Conservation (phyloP, 2,888 invertebrate genomes). For the Andrena camellia region DNA sequence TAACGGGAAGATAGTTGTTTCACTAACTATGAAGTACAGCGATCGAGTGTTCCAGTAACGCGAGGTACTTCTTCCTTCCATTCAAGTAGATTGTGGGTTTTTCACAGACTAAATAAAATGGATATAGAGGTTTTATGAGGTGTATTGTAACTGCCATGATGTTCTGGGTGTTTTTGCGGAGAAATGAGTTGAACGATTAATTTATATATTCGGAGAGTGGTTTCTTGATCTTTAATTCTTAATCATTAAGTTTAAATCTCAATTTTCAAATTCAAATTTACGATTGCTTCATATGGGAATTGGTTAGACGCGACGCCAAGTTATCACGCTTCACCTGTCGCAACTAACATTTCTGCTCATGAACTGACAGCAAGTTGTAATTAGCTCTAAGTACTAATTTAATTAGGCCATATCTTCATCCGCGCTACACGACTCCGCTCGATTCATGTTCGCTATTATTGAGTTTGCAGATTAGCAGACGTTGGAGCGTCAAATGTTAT, state of each 20-base stretch:
- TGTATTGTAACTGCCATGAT: no score
- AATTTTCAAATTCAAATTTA: neutral
- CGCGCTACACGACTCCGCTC: slow-evolving; percentile 13
- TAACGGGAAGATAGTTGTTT: slow-evolving; percentile 4
- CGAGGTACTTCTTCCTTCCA: neutral
- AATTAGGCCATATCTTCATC: slow-evolving; percentile 36
- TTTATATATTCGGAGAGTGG: no score
- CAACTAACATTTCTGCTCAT: slow-evolving; percentile 26
- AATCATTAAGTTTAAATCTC: neutral
- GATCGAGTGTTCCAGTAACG: neutral
- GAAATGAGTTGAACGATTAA: neutral
- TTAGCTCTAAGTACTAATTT: slow-evolving; percentile 47
- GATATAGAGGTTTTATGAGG: no score
- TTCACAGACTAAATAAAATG: no score
- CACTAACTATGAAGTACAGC: neutral
- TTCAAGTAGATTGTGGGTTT: no score
- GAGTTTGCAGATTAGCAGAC: slow-evolving; percentile 34
- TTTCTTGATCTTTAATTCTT: neutral
- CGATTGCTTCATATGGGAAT: slow-evolving; percentile 3
- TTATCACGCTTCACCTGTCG: slow-evolving; percentile 34
- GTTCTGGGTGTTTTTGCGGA: neutral
- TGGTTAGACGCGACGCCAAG: slow-evolving; percentile 15
- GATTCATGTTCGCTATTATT: slow-evolving; percentile 39
- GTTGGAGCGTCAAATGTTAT: slow-evolving; percentile 21
- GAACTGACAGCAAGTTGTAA: slow-evolving; percentile 38